Percentiles rank a stretch among this genome's conserved stretches.
These are phyloP conservation scores for Dryobota labecula DNA, from an alignment of 2,888 invertebrate genomes.

Conservation along the genomic window DNA sequence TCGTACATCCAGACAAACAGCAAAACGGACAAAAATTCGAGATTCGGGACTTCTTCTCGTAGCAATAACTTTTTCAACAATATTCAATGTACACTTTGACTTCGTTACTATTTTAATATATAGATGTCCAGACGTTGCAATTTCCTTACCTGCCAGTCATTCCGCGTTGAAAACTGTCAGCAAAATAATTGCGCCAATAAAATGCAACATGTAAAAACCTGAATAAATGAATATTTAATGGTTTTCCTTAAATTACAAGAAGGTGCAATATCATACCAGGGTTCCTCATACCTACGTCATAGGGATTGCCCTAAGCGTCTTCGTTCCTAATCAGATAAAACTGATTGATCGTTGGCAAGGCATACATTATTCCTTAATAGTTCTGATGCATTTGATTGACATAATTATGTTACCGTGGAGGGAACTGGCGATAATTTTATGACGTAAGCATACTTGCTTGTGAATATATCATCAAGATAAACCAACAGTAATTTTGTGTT, in stretches of 20 bases:
- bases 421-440: neutral
- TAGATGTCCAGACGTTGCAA: too few relatives aligned
- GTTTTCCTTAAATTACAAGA: conserved; percentile 15
- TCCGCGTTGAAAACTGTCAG: neutral
- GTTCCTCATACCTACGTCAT: conserved; percentile 3
- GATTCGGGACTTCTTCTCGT: too few relatives aligned
- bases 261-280: neutral
- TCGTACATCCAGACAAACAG: too few relatives aligned
- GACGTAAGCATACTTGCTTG: neutral
- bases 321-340: conserved; percentile 29
- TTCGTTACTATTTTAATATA: too few relatives aligned
- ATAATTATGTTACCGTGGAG: conserved; percentile 17
- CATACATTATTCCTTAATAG: conserved; percentile 37
- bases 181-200: conserved; percentile 25
- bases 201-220: conserved; percentile 10
- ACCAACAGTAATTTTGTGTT: neutral
- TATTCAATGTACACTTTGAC: too few relatives aligned
- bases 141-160: neutral
- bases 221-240: conserved; percentile 9
- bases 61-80: too few relatives aligned
- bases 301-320: conserved; percentile 4
- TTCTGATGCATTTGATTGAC: conserved; percentile 33
- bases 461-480: neutral
- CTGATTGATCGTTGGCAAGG: conserved; percentile 31
- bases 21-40: too few relatives aligned